Evolutionary conservation across 1,140 invertebrate genomes (phyloP), one percentile per base, ranked within the genome.

Genomic region (Drosophila funebris): DNA sequence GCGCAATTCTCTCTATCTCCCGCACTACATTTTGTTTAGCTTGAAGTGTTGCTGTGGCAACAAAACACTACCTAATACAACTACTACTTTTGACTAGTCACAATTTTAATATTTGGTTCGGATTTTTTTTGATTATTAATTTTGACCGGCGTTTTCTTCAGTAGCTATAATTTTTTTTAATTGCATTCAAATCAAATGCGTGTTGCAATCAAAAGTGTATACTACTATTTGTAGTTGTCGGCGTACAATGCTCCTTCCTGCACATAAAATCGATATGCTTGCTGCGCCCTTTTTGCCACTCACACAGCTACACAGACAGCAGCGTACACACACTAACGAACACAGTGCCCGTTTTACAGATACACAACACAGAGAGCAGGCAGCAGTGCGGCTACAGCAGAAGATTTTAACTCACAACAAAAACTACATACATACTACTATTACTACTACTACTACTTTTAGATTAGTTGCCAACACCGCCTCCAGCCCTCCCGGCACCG

Each of bases 251-350:
- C 72, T 83, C 76, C 79, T 54, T 61, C 33, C 56, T 76, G 54
- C 76, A 68, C 72, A 84, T 80, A 80, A 85, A 84, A 84, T 84
- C 80, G 73, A 84, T 84, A 79, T 75, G 78, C 43, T 78, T 75
- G 82, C 82, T 87, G 83, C 82, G 82, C 82, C 78, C 83, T 87
- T 88, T 85, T 78, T 70, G 74, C 61, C 66, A 78, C 78, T 82
- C 61, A 56, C 68, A 71, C 78, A 54, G 33, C 14, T 39, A 56
- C 73, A 39, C 39, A 56, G 16, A 56, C 22, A 36, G 48, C 50
- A 44, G 57, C 18, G 18, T 54, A 66, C 41, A 60, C 33, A 50
- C 22, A 54, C 66, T 36, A 46, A 27, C n/a, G 5, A 16, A 27
- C 24, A 58, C 13, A 67, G 18, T 54, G 60, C 50, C 37, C 58